Evolutionary conservation across 2,888 invertebrate genomes (phyloP), one percentile per base, ranked within the genome.

Genomic region (Saturnia japonica): DNA sequence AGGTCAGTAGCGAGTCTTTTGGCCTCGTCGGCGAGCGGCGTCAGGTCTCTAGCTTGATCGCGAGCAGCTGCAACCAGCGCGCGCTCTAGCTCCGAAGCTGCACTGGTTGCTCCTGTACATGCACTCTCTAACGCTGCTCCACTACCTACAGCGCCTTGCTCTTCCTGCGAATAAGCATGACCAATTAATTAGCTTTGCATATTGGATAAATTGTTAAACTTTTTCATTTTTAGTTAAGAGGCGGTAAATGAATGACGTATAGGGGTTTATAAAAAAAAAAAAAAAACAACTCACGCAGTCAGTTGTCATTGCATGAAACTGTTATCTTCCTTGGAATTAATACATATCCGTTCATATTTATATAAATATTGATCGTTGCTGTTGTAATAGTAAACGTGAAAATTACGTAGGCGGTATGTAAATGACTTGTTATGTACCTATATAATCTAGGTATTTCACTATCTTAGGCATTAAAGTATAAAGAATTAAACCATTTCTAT

Each of bases 11-110:
- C 91, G 73, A 93, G 89, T 74, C 89, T 86, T 78, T 93, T 86
- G 72, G 93, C 94, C 78, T 92, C 91, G 74, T 90, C 91, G 25
- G 93, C 93, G 70, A 94, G 88, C 40, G 92, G 88, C 16, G 92
- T 89, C 67, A 94, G 84, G 80, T 94, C 94, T 42, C 91, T 84
- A 67, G 94, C 94, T 78, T 94, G 94, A 78, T 93, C 91, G 54
- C 93, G 85, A 74, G 94, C 94, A 68, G 94, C 97, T 73, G 96
- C 95, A 82, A 97, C 96, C 67, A 97, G 95, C 68, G 97, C 96
- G 75, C 96, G 95, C 81, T 96, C 96, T 76, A 99, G 95, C 85
- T 99, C 98, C 68, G 96, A 96, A 14, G 98, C 98, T 62, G 98
- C 97, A 82, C 96, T 96, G 73, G 97, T 96, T 69, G 99, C 95